Evolutionary conservation across 2,888 invertebrate genomes (phyloP), one percentile per base, ranked within the genome.

Genomic region (Clivina fossor): DNA sequence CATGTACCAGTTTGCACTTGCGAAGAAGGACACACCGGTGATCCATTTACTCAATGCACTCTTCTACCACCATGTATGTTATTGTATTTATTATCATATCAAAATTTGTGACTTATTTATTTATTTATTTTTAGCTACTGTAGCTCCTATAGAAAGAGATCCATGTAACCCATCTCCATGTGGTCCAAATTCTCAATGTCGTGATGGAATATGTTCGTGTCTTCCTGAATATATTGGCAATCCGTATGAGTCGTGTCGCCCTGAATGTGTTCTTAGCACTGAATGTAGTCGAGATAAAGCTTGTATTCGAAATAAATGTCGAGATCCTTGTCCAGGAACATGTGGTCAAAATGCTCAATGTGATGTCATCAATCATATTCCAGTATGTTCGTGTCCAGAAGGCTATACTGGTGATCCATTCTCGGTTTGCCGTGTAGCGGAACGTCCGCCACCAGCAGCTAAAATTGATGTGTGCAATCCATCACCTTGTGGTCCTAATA

Each of bases 1-100:
- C 90, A 91, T 69, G 80, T 88, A 28, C 89, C 90, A n/a, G 83
- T 88, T 33, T 90, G 90, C 69, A 84, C 84, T 1, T 90, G 90
- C 66, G 81, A 84, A 61, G 83, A 83, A 59, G 85, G 85, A 22
- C 85, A 80, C 65, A 85, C 85, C 1, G 90, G 90, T n/a, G 88
- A 91, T 80, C 88, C 91, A 26, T 89, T 90, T 66, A 80, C 82
- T 13, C 83, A 85, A 65, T 90, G 90, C 67, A 78, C 75, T 48
- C 78, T 78, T 24, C 77, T 84, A 57, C 78, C 80, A 20, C 69
- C 74, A 54, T 63, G 71, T 70, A 66, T 59, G 62, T 78, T 56
- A 28, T 4, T 37, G 20, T 56, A 22, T 58, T 37, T 19, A n/a
- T n/a, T n/a, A n/a, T n/a, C n/a, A n/a, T n/a, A n/a, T n/a, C n/a